Conservation (phyloP, 92 coral and sea anemone species). For the Epizoanthus stellaris region DNA sequence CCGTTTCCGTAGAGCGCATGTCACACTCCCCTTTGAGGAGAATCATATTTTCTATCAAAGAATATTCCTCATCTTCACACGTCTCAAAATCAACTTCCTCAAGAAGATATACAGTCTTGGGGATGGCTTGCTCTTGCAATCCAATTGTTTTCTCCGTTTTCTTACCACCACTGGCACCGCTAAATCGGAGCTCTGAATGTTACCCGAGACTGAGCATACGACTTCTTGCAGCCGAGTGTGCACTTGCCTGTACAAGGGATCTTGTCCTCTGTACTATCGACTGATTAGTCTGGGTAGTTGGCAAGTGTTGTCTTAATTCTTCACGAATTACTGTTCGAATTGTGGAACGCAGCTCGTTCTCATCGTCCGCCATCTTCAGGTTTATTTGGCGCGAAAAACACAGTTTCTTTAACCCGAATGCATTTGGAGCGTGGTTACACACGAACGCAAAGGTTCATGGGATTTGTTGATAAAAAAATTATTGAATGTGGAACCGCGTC, state of each 20-base stretch:
- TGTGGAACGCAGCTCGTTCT: no score
- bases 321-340: not conserved
- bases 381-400: no score
- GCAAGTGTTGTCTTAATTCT: constrained; percentile 6
- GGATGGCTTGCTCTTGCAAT: not conserved
- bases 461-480: no score
- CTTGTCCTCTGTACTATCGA: constrained; percentile 19
- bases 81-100: not conserved
- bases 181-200: constrained; percentile 17
- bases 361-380: no score
- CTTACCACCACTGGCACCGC: not conserved
- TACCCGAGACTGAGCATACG: not conserved
- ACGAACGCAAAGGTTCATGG: no score
- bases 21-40: constrained; percentile 39
- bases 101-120: constrained; percentile 35
- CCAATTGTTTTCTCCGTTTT: constrained; percentile 13
- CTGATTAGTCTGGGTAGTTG: not conserved
- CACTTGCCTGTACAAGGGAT: constrained; percentile 19
- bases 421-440: no score
- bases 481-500: no score
- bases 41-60: constrained; percentile 18
- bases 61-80: not conserved
- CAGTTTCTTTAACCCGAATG: no score
- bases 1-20: constrained; percentile 19
- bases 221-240: constrained; percentile 10